These are phyloP conservation scores for Manacus vitellinus DNA, from an alignment of 2,113 vertebrate genomes.

Conservation along the genomic window DNA sequence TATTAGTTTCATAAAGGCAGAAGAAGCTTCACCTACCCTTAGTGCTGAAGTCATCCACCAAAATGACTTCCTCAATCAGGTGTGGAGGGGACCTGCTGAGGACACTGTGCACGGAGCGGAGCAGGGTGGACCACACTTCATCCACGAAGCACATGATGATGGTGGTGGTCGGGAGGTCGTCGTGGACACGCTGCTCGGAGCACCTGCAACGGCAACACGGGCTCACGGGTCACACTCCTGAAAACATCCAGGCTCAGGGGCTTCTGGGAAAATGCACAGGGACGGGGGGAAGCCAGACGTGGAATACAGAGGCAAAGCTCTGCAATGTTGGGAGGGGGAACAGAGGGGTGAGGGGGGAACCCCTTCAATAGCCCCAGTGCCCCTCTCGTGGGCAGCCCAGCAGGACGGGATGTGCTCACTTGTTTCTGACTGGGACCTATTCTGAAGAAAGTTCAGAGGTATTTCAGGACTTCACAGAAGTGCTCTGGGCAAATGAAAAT, in stretches of 20 bases:
- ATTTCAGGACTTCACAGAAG: neutral
- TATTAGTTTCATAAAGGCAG: neutral
- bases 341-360: neutral
- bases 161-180: constrained; percentile 86
- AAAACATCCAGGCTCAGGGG: rapidly evolving
- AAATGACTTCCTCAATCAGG: constrained; percentile 88
- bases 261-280: rapidly evolving
- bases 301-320: rapidly evolving
- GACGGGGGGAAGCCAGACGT: rapidly evolving
- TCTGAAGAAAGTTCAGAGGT: neutral
- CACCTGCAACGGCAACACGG: constrained; percentile 76
- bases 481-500: neutral
- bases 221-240: rapidly evolving
- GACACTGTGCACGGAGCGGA: constrained; percentile 93
- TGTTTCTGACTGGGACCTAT: neutral
- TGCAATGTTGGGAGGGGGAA: neutral
- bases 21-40: constrained; percentile 78
- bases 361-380: neutral
- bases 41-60: constrained; percentile 95
- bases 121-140: constrained; percentile 96
- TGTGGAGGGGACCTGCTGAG: constrained; percentile 88
- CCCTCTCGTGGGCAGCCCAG: neutral
- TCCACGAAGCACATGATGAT: constrained; percentile 98
- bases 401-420: rapidly evolving
- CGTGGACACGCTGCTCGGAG: constrained; percentile 79